A percentile compares a stretch with the other conserved stretches of the same genome.
Evolutionary conservation across 1,140 invertebrate genomes (phyloP).

Genomic region (Penaeus japonicus): DNA sequence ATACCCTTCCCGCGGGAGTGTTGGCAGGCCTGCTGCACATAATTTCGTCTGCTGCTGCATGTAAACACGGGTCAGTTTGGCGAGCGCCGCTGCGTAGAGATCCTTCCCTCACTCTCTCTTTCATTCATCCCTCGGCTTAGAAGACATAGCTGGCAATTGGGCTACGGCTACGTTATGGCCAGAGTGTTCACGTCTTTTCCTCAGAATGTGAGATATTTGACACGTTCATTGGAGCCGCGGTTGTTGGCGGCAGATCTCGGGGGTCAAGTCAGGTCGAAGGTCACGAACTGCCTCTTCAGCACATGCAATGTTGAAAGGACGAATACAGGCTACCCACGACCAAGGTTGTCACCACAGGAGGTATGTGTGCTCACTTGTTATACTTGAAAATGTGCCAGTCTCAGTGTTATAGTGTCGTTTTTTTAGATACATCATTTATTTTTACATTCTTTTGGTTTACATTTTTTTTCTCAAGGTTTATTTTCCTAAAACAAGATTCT

Average conservation of each 20-base stretch:
- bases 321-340: no score
- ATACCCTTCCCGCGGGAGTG: not conserved
- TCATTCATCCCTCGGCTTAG: not conserved
- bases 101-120: no score
- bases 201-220: constrained; percentile 36
- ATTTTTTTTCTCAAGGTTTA: no score
- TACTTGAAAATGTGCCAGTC: no score
- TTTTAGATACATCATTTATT: no score
- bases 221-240: not conserved
- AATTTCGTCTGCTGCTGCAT: constrained; percentile 33
- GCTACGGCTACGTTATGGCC: constrained; percentile 41
- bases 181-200: constrained; percentile 26
- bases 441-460: no score
- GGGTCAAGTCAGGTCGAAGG: not conserved
- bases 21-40: not conserved
- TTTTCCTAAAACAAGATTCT: no score
- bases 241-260: not conserved
- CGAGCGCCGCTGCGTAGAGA: not conserved
- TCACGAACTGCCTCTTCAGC: not conserved
- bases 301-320: no score
- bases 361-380: no score
- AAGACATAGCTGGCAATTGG: not conserved
- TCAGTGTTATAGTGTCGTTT: no score
- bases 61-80: constrained; percentile 11
- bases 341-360: no score